These are phyloP conservation scores for Phyllostomus hastatus DNA, from an alignment of 2,113 vertebrate genomes.

Conservation along the genomic window DNA sequence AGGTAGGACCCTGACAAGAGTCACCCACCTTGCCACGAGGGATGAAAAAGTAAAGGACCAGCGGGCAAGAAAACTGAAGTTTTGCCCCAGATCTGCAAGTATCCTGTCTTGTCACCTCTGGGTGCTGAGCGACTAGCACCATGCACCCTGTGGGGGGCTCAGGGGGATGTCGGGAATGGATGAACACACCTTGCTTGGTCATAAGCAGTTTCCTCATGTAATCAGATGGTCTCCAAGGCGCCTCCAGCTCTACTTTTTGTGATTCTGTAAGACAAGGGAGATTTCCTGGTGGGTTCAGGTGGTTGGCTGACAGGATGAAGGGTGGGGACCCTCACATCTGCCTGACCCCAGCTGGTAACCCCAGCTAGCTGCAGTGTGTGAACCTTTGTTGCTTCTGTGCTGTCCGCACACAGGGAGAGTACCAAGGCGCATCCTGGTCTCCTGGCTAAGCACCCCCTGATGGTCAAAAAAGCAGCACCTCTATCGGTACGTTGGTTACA, in stretches of 20 bases:
- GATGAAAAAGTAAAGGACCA: not conserved
- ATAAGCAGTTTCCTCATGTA: not conserved
- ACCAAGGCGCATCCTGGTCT: accelerated
- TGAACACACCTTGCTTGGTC: too few relatives aligned
- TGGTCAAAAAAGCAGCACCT: not conserved
- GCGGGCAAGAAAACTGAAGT: not conserved
- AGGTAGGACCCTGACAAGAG: not conserved
- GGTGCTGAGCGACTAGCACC: too few relatives aligned
- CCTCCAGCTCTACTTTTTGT: not conserved
- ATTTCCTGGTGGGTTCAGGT: not conserved
- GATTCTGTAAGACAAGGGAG: not conserved
- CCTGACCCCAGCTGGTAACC: not conserved
- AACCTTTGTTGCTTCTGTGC: not conserved
- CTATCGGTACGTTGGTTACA: not conserved
- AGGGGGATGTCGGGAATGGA: not conserved
- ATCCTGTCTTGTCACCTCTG: not conserved
- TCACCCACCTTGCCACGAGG: not conserved
- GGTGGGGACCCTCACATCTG: too few relatives aligned
- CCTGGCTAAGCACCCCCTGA: not conserved
- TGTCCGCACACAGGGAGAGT: not conserved
- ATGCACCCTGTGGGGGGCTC: not conserved
- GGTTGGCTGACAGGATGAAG: too few relatives aligned
- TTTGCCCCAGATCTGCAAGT: not conserved
- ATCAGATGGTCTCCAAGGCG: not conserved
- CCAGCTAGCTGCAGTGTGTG: not conserved